A percentile compares a stretch with the other conserved stretches of the same genome.
Evolutionary conservation across 2,113 vertebrate genomes (phyloP).

Genomic region (Barnardius zonarius): DNA sequence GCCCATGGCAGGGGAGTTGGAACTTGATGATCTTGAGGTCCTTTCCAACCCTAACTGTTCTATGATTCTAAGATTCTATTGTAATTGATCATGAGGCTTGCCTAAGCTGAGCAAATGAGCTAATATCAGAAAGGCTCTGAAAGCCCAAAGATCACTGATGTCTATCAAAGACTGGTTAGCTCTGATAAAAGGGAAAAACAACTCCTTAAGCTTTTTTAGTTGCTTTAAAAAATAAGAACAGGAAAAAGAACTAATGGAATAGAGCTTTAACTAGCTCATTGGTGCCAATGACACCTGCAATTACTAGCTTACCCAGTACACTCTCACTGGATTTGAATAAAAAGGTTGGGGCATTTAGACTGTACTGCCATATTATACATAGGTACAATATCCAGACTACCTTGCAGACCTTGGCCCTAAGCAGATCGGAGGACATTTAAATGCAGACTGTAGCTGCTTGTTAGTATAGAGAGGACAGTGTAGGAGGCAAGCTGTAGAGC

Average conservation of each 20-base stretch:
- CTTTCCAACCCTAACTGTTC: no score
- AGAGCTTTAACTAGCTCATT: neutral
- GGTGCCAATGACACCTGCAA: neutral
- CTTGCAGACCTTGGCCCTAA: neutral
- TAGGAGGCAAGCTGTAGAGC: constrained; percentile 45
- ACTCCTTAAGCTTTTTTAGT: neutral
- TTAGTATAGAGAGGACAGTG: constrained; percentile 46
- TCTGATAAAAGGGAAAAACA: neutral
- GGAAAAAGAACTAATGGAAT: neutral
- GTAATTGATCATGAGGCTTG: neutral
- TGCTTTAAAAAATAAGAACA: neutral
- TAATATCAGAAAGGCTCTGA: neutral
- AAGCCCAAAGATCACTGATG: neutral
- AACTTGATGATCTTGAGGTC: no score
- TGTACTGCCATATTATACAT: neutral
- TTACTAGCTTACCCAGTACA: neutral
- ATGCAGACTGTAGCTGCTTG: neutral
- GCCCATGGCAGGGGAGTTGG: no score
- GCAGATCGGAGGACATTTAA: neutral
- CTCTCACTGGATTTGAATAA: neutral
- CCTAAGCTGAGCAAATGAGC: neutral
- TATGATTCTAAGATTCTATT: no score
- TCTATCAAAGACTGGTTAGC: neutral
- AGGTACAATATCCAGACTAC: neutral
- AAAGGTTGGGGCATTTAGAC: neutral